Evolutionary conservation across 2,113 vertebrate species (phyloP), one percentile per base, ranked within the genome.

Genomic region (Arothron firmamentum): DNA sequence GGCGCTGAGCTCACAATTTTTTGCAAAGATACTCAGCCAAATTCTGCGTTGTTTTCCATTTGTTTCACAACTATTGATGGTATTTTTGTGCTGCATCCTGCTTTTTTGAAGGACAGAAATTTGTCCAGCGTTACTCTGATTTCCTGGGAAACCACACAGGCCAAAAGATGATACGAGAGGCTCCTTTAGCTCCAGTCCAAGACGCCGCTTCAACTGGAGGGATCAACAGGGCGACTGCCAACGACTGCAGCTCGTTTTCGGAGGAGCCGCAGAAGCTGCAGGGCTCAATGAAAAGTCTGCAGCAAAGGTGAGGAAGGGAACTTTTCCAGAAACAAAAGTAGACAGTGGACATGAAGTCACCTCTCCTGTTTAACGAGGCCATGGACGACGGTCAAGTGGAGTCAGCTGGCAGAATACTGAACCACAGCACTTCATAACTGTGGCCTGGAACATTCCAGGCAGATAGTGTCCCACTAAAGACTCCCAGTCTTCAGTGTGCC

Each of bases 391-490:
- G 72, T 80, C 74, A 83, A 58, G 55, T 68, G 54, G 21, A 77
- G 59, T 83, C 68, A 78, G 62, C 75, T 81, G 75, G 62, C 62
- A 76, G 60, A 75, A 69, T 64, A 78, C 78, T 78, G 77, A 80
- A 83, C 78, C 73, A 3, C 73, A 79, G 61, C 53, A 59, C 59
- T 80, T 84, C 71, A 82, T 67, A 28, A 67, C 76, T 49, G 76
- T 14, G 71, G 65, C 75, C 65, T 80, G 82, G 80, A 88, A 86
- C 82, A 86, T 86, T 86, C 79, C 77, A 70, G 6, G 58, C 45
- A 25, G 15, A 70, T 67, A 70, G 65, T 46, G 71, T 77, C 52
- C 55, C 28, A 52, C 62, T 61, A 49, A 53, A 63, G 68, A 62
- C 31, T 72, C 31, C 50, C 53, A 64, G 55, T 58, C 69, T 64